Conservation (phyloP, 1,140 invertebrate species). For the Diorhabda sublineata region DNA sequence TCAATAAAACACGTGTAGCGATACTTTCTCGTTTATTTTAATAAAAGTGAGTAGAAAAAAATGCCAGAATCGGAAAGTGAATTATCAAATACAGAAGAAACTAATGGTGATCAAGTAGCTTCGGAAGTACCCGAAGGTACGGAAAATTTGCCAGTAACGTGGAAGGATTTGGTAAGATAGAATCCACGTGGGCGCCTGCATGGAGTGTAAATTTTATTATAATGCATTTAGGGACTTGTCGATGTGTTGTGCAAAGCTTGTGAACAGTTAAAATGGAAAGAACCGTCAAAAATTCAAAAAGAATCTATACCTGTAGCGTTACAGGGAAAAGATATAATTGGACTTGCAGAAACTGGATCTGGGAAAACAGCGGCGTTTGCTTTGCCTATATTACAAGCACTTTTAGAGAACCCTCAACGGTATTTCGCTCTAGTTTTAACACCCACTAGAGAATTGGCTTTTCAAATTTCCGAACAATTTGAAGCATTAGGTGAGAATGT, state of each 20-base stretch:
- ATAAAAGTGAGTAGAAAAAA: neutral
- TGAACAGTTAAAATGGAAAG: constrained; percentile 87
- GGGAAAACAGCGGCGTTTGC: constrained; percentile 98
- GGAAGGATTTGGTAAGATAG: constrained; percentile 58
- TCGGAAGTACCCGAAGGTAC: neutral
- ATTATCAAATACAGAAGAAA: neutral
- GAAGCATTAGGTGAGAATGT: constrained; percentile 73
- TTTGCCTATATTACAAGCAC: constrained; percentile 86
- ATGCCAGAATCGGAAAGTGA: neutral
- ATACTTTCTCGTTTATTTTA: too few relatives aligned
- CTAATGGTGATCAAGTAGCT: neutral
- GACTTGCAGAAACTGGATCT: constrained; percentile 95
- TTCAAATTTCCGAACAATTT: constrained; percentile 94
- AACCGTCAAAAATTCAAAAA: constrained; percentile 90
- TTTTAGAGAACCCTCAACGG: constrained; percentile 87
- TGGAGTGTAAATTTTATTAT: constrained; percentile 11
- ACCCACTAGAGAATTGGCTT: constrained; percentile 95
- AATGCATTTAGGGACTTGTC: constrained; percentile 73
- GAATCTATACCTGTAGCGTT: constrained; percentile 90
- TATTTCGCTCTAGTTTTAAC: constrained; percentile 93
- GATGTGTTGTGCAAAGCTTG: constrained; percentile 90
- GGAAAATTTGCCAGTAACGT: constrained; percentile 48
- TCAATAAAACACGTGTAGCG: too few relatives aligned
- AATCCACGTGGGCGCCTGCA: neutral
- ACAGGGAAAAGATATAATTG: constrained; percentile 93